Base-by-base conservation (phyloP, 2,888 invertebrate species). In the Phlogophora meticulosa region DNA sequence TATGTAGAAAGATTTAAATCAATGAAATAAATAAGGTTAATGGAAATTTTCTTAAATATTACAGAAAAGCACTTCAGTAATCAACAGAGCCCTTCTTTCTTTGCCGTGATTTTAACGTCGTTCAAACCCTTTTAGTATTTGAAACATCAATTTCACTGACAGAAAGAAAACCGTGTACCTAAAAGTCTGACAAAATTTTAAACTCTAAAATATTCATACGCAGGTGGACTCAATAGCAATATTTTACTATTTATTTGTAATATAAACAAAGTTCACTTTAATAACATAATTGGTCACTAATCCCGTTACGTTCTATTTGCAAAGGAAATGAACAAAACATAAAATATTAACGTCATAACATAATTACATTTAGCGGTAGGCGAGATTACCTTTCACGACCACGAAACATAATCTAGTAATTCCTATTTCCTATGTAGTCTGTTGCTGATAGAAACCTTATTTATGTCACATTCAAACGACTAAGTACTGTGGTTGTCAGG, bases 301-400 rank as follows among this genome's bases (percentile, higher is more conserved):
- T 15, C 34, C 20, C 11, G 13, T 72, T 10, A 24, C 42, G 17
- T 72, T 63, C 4, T n/a, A 20, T 63, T 28, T 48, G 61, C 15
- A 49, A 57, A 72, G 78, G 78, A 73, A 78, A 76, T 58, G 74
- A 67, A 62, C 43, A 36, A 53, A 64, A 59, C 58, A 78, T 78
- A 49, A 78, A 76, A 74, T 63, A 66, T 66, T 61, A 63, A 52
- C 45, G 52, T 78, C 68, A 60, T 49, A 78, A 67, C 53, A 73
- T 76, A 74, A 76, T 76, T 76, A 53, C 52, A 15, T 78, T 60
- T 46, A 78, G 65, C 72, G 59, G 53, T 49, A 45, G 59, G 42
- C 79, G 15, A 73, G 68, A 76, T 70, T 65, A 71, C 66, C 63
- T 70, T 75, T 75, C 80, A 65, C 80, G 59, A 74, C 76, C 65